Percentiles rank a stretch among this genome's conserved stretches.
These are phyloP conservation scores for Altica lythri DNA, from an alignment of 2,888 invertebrate genomes.

Conservation along the genomic window DNA sequence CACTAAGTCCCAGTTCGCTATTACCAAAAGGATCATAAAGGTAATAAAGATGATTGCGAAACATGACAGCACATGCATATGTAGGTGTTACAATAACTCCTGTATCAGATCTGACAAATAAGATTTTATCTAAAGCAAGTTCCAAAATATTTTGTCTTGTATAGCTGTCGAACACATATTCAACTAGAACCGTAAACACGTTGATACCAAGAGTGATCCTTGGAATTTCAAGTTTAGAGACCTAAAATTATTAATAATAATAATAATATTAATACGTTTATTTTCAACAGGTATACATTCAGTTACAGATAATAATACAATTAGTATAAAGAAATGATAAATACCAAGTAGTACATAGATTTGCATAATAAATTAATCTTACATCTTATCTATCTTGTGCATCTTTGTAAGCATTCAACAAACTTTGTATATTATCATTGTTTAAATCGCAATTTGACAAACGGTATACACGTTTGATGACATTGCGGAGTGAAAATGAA, in stretches of 20 bases:
- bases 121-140: constrained; percentile 52
- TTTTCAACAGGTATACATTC: too few species aligned
- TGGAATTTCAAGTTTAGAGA: constrained; percentile 65
- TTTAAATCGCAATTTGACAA: too few species aligned
- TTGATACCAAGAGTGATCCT: constrained; percentile 65
- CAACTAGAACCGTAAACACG: constrained; percentile 61
- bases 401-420: too few species aligned
- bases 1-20: constrained; percentile 65
- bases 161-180: constrained; percentile 54
- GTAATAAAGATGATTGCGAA: constrained; percentile 64
- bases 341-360: not conserved
- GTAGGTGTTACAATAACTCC: constrained; percentile 66
- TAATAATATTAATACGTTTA: too few species aligned
- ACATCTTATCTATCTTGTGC: too few species aligned
- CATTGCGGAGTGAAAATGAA: too few species aligned
- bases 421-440: too few species aligned
- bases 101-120: constrained; percentile 59
- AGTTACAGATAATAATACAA: too few species aligned
- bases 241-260: too few species aligned
- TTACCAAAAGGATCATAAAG: constrained; percentile 66
- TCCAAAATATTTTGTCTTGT: constrained; percentile 50
- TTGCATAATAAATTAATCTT: too few species aligned
- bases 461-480: too few species aligned
- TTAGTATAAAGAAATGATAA: too few species aligned
- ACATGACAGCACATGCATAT: constrained; percentile 67